These are phyloP conservation scores for Drosophila recens DNA, from an alignment of 2,888 invertebrate genomes.

Conservation along the genomic window DNA sequence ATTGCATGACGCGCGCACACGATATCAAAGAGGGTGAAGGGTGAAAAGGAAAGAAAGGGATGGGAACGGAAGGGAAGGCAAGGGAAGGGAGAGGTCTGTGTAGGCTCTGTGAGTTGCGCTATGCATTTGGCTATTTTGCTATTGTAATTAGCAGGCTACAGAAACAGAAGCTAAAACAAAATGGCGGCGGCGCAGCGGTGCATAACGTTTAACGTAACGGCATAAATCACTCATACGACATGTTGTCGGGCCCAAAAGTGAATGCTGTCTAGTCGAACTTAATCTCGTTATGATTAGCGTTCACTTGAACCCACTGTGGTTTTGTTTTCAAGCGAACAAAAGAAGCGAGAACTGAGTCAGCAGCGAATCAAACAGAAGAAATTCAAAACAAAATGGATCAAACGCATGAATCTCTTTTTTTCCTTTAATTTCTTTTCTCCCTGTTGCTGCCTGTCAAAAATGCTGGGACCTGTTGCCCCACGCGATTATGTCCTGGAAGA, in stretches of 20 bases:
- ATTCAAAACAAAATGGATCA: constrained; percentile 26
- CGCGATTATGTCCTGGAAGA: neutral
- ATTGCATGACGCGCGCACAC: constrained; percentile 71
- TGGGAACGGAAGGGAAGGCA: neutral
- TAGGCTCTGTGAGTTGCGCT: constrained; percentile 11
- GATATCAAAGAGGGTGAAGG: constrained; percentile 24
- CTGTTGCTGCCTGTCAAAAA: neutral
- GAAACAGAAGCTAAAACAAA: constrained; percentile 62
- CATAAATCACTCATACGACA: constrained; percentile 70
- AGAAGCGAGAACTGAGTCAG: constrained; percentile 6
- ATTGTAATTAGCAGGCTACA: constrained; percentile 69
- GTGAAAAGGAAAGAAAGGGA: neutral
- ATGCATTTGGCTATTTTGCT: constrained; percentile 59
- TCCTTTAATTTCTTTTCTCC: neutral
- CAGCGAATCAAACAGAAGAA: constrained; percentile 10
- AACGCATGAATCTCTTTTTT: neutral
- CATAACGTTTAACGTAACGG: constrained; percentile 22
- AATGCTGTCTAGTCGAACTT: neutral
- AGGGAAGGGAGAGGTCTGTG: neutral
- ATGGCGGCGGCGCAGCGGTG: constrained; percentile 48
- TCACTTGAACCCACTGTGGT: neutral
- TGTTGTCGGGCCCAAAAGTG: constrained; percentile 11
- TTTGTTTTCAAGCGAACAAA: neutral
- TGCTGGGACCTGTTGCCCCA: too few relatives aligned
- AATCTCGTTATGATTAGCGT: neutral